Base-by-base conservation (phyloP, 2,888 invertebrate genomes). In the Toxonevra muliebris region DNA sequence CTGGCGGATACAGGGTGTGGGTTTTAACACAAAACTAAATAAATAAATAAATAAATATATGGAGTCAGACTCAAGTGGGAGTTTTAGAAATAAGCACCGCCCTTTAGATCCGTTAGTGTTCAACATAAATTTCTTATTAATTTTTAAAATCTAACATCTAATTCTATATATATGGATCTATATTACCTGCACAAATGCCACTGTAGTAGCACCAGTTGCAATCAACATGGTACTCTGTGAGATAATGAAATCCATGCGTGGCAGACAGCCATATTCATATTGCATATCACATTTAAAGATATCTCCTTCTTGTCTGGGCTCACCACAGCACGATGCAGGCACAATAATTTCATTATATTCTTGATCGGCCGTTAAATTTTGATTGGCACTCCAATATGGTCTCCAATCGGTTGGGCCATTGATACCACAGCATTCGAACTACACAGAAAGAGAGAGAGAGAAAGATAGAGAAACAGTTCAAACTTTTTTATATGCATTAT, bases 151-250 rank as follows among this genome's bases (percentile, higher is more conserved):
- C 15, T 55, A 55, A 55, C 30, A 30, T 30, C 30, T 30, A 30
- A 30, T 30, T 7, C 30, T 30, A 30, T 7, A 30, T 30, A 30
- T 7, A 3, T 48, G 1, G 10, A 11, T 13, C 66, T n/a, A n/a
- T n/a, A n/a, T 64, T 80, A 92, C 92, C 89, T 93, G 93, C 71
- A 93, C 92, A 76, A 93, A 89, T 9, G 92, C 92, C 69, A 93
- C 91, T n/a, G 92, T 92, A 76, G 92, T 87, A 5, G 92, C 92
- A 5, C 92, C 93, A 61, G 92, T 91, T 3, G 90, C 92, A 70
- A 93, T 84, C 62, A 93, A 85, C 65, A 92, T 88, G 41, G 92
- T 89, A 79, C 92, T 92, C 80, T 91, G 90, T 74, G 89, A 87
- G n/a, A 92, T 86, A 70, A 92, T 83, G 74, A 87, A 87, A 61